phyloP scores from a whole-genome alignment of 2,888 invertebrate species.

The Perdita meconis region DNA sequence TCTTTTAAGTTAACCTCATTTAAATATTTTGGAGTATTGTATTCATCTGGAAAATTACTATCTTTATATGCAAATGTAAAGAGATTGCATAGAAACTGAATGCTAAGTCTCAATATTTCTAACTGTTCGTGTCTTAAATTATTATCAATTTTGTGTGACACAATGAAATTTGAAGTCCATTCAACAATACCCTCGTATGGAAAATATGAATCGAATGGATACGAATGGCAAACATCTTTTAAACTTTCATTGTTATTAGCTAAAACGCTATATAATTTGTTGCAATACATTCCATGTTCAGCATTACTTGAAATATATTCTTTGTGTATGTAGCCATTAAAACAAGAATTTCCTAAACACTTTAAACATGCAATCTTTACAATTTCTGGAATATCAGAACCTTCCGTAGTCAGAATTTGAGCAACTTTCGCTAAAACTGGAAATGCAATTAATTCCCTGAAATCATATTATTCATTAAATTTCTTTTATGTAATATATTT shows the following conservation, averaged over 20 bases:
- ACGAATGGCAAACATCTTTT: conserved; percentile 25
- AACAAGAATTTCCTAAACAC: conserved; percentile 79
- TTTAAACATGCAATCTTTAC: conserved; percentile 76
- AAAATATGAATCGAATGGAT: conserved; percentile 71
- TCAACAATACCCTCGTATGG: conserved; percentile 75
- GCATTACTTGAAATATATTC: conserved; percentile 39
- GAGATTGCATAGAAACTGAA: conserved; percentile 81
- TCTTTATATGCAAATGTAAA: conserved; percentile 72
- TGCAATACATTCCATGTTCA: conserved; percentile 38
- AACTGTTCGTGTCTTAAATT: conserved; percentile 59
- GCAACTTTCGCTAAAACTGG: conserved; percentile 74
- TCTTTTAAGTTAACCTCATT: conserved; percentile 67
- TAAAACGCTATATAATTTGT: conserved; percentile 58
- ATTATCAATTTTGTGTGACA: conserved; percentile 26
- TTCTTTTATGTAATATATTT: background rate
- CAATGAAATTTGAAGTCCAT: conserved; percentile 72
- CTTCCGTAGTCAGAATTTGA: conserved; percentile 66
- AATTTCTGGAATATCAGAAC: conserved; percentile 58
- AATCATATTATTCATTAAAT: conserved; percentile 44
- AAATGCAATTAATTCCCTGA: conserved; percentile 68
- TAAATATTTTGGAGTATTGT: conserved; percentile 64
- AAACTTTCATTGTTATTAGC: conserved; percentile 34
- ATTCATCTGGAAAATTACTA: conserved; percentile 37
- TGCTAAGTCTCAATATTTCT: conserved; percentile 73
- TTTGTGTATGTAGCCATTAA: conserved; percentile 71